Conservation (phyloP, 2,888 invertebrate species). For the Torymus aiolomorphi region DNA sequence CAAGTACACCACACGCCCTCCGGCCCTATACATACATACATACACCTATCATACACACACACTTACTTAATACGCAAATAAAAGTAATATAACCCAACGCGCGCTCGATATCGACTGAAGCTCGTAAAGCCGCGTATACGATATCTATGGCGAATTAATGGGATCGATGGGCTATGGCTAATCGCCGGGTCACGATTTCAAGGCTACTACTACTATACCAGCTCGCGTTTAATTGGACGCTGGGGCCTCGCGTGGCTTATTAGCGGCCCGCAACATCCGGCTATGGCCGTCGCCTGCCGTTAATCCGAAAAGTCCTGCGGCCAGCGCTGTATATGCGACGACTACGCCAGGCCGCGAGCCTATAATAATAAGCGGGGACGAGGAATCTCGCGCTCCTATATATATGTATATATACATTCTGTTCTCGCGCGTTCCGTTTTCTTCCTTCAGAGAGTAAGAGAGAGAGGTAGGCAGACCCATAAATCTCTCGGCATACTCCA, state of each 20-base stretch:
- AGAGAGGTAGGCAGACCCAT: conserved; percentile 74
- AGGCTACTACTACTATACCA: conserved; percentile 57
- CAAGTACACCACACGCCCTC: too few relatives aligned
- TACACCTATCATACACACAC: too few relatives aligned
- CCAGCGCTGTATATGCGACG: conserved; percentile 14
- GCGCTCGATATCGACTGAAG: too few relatives aligned
- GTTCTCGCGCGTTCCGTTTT: conserved; percentile 67
- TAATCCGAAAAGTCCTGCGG: conserved; percentile 73
- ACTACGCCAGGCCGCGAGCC: conserved; percentile 70
- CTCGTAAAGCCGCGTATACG: not conserved
- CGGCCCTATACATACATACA: too few relatives aligned
- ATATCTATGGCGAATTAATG: conserved; percentile 66
- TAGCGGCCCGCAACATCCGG: conserved; percentile 73
- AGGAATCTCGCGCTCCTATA: conserved; percentile 61
- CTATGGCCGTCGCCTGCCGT: conserved; percentile 63
- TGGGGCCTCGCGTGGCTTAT: conserved; percentile 72
- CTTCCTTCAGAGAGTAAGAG: conserved; percentile 65
- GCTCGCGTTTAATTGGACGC: conserved; percentile 71
- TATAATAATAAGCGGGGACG: conserved; percentile 69
- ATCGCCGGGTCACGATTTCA: conserved; percentile 69
- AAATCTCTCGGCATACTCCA: conserved; percentile 75
- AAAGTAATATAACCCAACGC: too few relatives aligned
- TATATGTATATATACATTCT: not conserved
- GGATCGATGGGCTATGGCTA: conserved; percentile 66
- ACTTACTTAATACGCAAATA: too few relatives aligned